Conservation (phyloP, 2,113 vertebrate species). For the Scophthalmus maximus region DNA sequence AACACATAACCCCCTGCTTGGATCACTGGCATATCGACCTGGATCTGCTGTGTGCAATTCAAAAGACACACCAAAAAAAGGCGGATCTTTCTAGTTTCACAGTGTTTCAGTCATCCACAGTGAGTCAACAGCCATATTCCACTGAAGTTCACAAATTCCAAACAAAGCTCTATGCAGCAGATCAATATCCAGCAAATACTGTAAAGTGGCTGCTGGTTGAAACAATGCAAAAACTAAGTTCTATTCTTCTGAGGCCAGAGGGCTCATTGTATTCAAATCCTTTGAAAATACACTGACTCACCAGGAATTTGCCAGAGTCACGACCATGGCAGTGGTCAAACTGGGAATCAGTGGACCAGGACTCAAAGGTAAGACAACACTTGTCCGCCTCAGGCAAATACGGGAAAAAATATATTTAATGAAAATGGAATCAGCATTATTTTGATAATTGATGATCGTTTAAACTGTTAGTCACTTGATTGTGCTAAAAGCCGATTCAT, state of each 20-base stretch:
- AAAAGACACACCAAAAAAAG: constrained; percentile 18
- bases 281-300: constrained; percentile 65
- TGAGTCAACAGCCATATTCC: not conserved
- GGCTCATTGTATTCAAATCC: constrained; percentile 63
- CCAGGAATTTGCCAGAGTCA: constrained; percentile 54
- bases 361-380: constrained; percentile 57
- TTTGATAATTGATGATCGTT: not conserved
- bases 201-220: constrained; percentile 21
- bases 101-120: not conserved
- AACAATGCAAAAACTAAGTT: constrained; percentile 52
- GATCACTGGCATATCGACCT: constrained; percentile 5
- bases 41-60: not conserved
- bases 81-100: not conserved
- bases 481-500: not conserved
- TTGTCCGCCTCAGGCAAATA: not conserved
- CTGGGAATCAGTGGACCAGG: constrained; percentile 38
- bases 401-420: not conserved
- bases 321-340: constrained; percentile 26
- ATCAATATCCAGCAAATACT: constrained; percentile 66
- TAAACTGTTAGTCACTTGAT: not conserved
- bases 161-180: too few species aligned
- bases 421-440: not conserved
- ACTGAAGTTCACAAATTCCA: too few species aligned
- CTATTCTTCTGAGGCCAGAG: constrained; percentile 50
- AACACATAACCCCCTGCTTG: not conserved